Evolutionary conservation across 2,888 invertebrate genomes (phyloP).

Genomic region (Lapara coniferarum): DNA sequence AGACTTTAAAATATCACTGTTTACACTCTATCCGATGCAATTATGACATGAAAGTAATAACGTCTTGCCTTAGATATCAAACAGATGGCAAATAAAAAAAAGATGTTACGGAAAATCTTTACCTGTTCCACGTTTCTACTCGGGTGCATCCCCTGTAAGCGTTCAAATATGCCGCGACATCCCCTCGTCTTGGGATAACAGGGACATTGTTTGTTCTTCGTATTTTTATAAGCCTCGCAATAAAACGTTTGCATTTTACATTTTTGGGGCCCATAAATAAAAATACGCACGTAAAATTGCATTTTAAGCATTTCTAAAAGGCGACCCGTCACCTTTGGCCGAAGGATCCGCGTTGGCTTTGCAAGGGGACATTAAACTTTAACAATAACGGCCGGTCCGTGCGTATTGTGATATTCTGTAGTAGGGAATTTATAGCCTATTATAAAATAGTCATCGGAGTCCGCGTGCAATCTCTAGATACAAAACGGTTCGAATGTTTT

Average conservation of each 20-base stretch:
- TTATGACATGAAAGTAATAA: slow-evolving; percentile 48
- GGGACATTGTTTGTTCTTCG: slow-evolving; percentile 79
- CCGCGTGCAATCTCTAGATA: not conserved
- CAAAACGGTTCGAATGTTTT: slow-evolving; percentile 37
- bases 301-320: slow-evolving; percentile 80
- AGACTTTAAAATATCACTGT: slow-evolving; percentile 56
- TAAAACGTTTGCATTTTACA: slow-evolving; percentile 83
- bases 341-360: slow-evolving; percentile 50
- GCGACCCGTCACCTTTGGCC: slow-evolving; percentile 68
- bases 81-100: slow-evolving; percentile 32
- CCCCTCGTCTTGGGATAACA: slow-evolving; percentile 71
- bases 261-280: slow-evolving; percentile 81
- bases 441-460: slow-evolving; percentile 36
- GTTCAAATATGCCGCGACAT: slow-evolving; percentile 70
- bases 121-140: slow-evolving; percentile 57
- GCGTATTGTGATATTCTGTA: slow-evolving; percentile 58
- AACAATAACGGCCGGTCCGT: slow-evolving; percentile 57
- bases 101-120: slow-evolving; percentile 36
- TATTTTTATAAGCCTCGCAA: slow-evolving; percentile 79
- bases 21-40: slow-evolving; percentile 52
- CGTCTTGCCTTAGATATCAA: slow-evolving; percentile 33
- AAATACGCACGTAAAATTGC: slow-evolving; percentile 78
- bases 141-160: slow-evolving; percentile 56
- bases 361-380: slow-evolving; percentile 60
- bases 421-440: slow-evolving; percentile 57